These are phyloP conservation scores for Macaca mulatta DNA, from an alignment of 2,113 vertebrate genomes.

Conservation along the genomic window DNA sequence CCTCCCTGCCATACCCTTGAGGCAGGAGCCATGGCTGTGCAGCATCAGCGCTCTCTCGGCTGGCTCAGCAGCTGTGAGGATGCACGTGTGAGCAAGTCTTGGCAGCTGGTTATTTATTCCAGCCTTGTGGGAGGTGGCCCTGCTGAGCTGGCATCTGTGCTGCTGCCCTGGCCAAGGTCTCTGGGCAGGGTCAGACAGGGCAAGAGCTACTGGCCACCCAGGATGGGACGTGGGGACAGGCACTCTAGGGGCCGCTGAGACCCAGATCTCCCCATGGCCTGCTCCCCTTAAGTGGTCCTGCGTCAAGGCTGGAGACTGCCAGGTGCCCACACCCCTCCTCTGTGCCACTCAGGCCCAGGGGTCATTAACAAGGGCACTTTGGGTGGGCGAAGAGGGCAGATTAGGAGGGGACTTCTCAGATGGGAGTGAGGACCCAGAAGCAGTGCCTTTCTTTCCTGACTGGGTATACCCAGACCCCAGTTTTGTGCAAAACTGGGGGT, in stretches of 20 bases:
- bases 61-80: too few species aligned
- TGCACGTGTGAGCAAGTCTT: fast-evolving
- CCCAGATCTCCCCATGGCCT: background rate
- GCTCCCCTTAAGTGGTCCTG: background rate
- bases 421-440: background rate
- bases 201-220: background rate
- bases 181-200: background rate
- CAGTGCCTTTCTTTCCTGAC: background rate
- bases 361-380: background rate
- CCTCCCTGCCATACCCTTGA: background rate
- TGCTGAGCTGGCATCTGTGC: background rate
- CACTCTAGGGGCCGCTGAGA: background rate
- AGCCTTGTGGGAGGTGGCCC: background rate
- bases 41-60: background rate
- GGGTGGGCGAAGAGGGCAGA: background rate
- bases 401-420: background rate
- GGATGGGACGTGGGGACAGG: background rate
- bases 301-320: background rate
- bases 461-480: background rate
- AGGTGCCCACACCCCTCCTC: background rate
- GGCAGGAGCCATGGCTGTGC: background rate
- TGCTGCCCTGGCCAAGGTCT: background rate
- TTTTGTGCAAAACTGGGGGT: background rate
- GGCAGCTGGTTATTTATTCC: background rate
- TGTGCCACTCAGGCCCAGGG: background rate